Base-by-base conservation (phyloP, 1,140 invertebrate genomes). In the Macrobrachium nipponense region DNA sequence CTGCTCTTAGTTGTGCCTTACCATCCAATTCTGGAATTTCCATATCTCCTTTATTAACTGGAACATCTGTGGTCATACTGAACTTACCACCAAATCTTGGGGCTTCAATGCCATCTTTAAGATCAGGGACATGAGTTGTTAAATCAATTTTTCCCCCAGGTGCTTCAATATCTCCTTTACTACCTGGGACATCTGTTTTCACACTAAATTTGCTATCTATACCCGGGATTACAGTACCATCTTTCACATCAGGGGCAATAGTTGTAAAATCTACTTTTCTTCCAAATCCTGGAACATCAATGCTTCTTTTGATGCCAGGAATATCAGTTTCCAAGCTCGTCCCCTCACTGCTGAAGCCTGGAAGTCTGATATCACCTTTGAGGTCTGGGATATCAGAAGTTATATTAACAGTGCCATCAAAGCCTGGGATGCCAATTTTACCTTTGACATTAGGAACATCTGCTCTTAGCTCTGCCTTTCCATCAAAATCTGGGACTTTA, bases 11-110 rank as follows among this genome's bases (percentile, higher is more conserved):
- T 0, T 27, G 12, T 68, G 18, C 27, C 51, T 51, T 51, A 51
- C 12, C 8, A 51, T 51, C 51, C 3, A 68, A 20, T 3, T 68
- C 64, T 12, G 64, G 18, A 51, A 44, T 23, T 23, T 80, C 12
- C 70, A 43, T 60, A 43, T 82, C 83, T 80, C 60, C 81, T 60
- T 73, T 75, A 72, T 23, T 73, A 80, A 27, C 77, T 12, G 51
- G 51, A 68, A 68, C n/a, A 68, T 17, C 64, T 18, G 64, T 68
- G 12, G 27, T 68, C 64, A 68, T n/a, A n/a, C 27, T 27, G 27
- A 68, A 15, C 27, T 68, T 68, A 4, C 64, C 64, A 11, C 64
- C 64, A 68, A 68, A 68, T 12, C 64, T 17, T 68, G 64, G 27
- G 18, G 18, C 18, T 7, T 8, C 51, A 51, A 6, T 51, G 51